Evolutionary conservation across 1,140 invertebrate species (phyloP).

Genomic region (Bathynomus jamesi): DNA sequence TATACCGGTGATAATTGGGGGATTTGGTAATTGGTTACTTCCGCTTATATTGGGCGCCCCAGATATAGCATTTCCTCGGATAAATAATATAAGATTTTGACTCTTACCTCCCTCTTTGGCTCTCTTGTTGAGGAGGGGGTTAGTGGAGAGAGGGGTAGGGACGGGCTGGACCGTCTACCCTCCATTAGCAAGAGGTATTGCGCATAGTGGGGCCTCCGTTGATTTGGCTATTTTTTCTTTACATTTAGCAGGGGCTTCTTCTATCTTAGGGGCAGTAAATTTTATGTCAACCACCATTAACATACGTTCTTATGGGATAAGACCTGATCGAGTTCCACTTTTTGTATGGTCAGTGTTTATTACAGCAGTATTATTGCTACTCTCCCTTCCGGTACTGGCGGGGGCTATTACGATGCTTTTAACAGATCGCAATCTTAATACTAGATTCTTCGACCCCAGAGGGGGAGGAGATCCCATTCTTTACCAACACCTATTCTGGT

Average conservation of each 20-base stretch:
- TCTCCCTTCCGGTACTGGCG: constrained; percentile 61
- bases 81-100: too few species aligned
- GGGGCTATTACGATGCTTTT: constrained; percentile 64
- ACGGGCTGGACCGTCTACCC: too few species aligned
- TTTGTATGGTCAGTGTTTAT: constrained; percentile 59
- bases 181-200: too few species aligned
- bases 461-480: constrained; percentile 49
- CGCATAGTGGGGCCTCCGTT: too few species aligned
- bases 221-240: neutral
- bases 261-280: neutral
- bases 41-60: too few species aligned
- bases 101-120: too few species aligned
- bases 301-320: neutral
- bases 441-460: constrained; percentile 47
- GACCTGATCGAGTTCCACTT: neutral
- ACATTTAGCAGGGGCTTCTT: neutral
- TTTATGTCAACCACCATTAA: neutral
- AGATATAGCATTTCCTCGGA: too few species aligned
- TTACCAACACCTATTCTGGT: constrained; percentile 71
- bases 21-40: too few species aligned
- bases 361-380: constrained; percentile 56
- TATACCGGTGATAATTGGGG: too few species aligned
- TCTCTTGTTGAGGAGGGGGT: too few species aligned
- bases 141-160: too few species aligned
- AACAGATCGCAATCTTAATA: constrained; percentile 49